These are phyloP conservation scores for Brachionus manjavacas DNA, from an alignment of 1,140 invertebrate species.

Conservation along the genomic window DNA sequence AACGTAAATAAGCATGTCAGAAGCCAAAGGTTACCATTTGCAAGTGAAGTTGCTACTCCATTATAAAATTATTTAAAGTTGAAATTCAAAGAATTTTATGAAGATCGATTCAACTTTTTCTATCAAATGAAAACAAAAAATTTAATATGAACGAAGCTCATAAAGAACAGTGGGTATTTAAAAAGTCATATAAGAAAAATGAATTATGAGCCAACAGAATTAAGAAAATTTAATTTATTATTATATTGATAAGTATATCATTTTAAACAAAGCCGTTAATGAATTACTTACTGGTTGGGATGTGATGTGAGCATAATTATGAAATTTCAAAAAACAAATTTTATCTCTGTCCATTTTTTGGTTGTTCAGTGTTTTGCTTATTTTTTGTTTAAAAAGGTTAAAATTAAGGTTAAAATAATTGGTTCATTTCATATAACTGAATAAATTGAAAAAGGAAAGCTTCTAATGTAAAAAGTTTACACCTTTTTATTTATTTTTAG, in stretches of 20 bases:
- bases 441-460: background rate
- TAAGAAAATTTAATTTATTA: background rate
- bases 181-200: background rate
- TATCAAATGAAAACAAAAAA: background rate
- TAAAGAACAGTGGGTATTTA: background rate
- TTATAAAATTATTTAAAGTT: background rate
- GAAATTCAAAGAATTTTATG: background rate
- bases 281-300: background rate
- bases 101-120: background rate
- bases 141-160: background rate
- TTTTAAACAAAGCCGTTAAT: background rate
- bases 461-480: background rate
- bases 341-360: background rate
- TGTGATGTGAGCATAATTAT: background rate
- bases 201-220: background rate
- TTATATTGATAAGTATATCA: background rate
- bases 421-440: background rate
- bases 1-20: background rate
- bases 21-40: background rate
- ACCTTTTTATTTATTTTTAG: background rate
- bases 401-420: background rate
- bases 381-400: background rate
- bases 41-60: background rate
- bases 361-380: background rate
- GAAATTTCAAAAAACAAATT: background rate